Evolutionary conservation across 2,888 invertebrate species (phyloP).

Genomic region (Drosophila lacicola): DNA sequence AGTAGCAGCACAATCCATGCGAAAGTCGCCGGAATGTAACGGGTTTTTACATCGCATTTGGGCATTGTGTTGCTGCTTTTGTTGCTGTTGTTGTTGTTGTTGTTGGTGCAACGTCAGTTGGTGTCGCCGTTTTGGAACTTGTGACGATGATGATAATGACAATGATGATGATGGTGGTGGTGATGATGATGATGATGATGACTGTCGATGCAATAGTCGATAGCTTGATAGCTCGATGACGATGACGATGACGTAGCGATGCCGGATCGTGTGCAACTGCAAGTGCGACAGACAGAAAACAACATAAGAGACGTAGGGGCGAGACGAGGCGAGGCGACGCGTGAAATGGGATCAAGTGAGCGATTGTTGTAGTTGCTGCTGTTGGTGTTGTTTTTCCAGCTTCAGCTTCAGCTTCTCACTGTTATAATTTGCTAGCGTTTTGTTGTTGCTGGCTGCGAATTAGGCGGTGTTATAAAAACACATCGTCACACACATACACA

Average conservation of each 20-base stretch:
- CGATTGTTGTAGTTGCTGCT: constrained; percentile 31
- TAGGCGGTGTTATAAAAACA: constrained; percentile 53
- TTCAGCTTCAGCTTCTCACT: constrained; percentile 34
- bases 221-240: constrained; percentile 21
- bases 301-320: constrained; percentile 58
- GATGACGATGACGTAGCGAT: constrained; percentile 45
- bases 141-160: constrained; percentile 18
- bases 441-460: constrained; percentile 39
- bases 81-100: constrained; percentile 21
- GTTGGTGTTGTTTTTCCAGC: constrained; percentile 41
- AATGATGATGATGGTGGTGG: constrained; percentile 14
- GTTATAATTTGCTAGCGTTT: constrained; percentile 16
- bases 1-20: constrained; percentile 98
- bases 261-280: constrained; percentile 43
- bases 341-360: constrained; percentile 51
- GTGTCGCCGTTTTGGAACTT: constrained; percentile 22
- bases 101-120: constrained; percentile 29
- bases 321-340: constrained; percentile 54
- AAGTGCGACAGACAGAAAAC: constrained; percentile 37
- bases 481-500: constrained; percentile 24
- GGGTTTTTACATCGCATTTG: constrained; percentile 98
- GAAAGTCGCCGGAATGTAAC: constrained; percentile 98
- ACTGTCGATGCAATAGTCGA: constrained; percentile 31
- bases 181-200: constrained; percentile 24
- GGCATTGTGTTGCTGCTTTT: constrained; percentile 88